Percentiles rank a stretch among this genome's conserved stretches.
These are phyloP conservation scores for Protobothrops mucrosquamatus DNA, from an alignment of 2,113 vertebrate species.

Conservation along the genomic window DNA sequence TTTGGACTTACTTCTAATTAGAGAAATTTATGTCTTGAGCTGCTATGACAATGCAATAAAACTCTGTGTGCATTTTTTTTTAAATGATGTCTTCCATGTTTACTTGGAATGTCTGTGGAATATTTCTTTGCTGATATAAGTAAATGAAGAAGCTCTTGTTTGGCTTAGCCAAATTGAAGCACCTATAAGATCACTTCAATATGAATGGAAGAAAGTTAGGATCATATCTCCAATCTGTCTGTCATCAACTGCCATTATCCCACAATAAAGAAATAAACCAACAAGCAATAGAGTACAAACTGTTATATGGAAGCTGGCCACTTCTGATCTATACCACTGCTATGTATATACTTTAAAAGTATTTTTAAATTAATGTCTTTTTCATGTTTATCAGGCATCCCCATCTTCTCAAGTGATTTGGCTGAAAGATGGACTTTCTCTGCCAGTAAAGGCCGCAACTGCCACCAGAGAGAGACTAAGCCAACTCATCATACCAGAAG, in stretches of 20 bases:
- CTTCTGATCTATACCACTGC: not conserved
- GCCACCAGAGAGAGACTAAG: slow-evolving; percentile 72
- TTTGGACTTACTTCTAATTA: not conserved
- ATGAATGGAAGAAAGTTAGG: not conserved
- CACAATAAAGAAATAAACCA: not conserved
- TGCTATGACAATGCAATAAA: not conserved
- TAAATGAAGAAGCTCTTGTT: not conserved
- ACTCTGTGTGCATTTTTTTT: not conserved
- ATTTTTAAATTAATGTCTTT: rapidly evolving
- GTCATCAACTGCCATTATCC: not conserved
- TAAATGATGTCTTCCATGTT: not conserved
- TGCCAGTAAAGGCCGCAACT: slow-evolving; percentile 70
- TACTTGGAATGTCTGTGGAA: not conserved
- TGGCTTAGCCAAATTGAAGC: not conserved
- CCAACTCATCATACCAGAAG: slow-evolving; percentile 79
- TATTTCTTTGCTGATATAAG: not conserved
- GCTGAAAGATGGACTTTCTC: slow-evolving; percentile 81
- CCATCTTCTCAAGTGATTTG: slow-evolving; percentile 81
- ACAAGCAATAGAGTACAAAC: not conserved
- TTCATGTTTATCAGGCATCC: slow-evolving; percentile 70
- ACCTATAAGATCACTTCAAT: not conserved
- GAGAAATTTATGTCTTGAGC: not conserved
- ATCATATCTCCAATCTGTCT: not conserved
- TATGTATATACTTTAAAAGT: not conserved
- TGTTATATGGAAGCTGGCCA: not conserved